Evolutionary conservation across 2,797 vertebrate species (phyloP).

Genomic region (Denticeps clupeoides): DNA sequence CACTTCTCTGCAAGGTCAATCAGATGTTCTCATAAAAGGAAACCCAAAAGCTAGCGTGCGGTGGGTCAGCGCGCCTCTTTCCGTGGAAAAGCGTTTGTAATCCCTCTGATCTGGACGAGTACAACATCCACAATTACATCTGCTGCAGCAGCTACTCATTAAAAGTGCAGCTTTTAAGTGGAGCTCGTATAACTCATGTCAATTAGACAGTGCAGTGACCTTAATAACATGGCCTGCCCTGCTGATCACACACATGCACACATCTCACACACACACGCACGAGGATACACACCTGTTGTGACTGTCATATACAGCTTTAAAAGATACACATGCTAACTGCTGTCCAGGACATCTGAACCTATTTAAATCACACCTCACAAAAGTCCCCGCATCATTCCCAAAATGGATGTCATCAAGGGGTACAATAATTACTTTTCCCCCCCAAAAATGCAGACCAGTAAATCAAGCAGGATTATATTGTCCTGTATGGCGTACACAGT

Average conservation of each 20-base stretch:
- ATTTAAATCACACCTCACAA: too few relatives aligned
- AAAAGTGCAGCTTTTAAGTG: slow-evolving; percentile 28
- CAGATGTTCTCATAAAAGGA: too few relatives aligned
- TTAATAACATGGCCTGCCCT: slow-evolving; percentile 49
- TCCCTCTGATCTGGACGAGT: slow-evolving; percentile 35
- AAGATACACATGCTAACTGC: neutral
- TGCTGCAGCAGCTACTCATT: slow-evolving; percentile 38
- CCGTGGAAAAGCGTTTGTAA: slow-evolving; percentile 31
- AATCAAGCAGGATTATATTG: too few relatives aligned
- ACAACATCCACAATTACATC: slow-evolving; percentile 45
- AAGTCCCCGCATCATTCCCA: too few relatives aligned
- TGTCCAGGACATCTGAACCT: too few relatives aligned
- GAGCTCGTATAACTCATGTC: slow-evolving; percentile 35
- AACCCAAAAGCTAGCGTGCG: slow-evolving; percentile 10
- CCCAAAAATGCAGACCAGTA: too few relatives aligned
- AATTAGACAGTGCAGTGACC: slow-evolving; percentile 37
- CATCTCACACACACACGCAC: neutral
- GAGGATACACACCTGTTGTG: neutral
- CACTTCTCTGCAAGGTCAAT: too few relatives aligned
- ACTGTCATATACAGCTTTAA: neutral
- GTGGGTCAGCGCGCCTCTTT: slow-evolving; percentile 13
- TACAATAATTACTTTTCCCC: too few relatives aligned
- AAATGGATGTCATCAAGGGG: too few relatives aligned
- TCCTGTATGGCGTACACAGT: too few relatives aligned
- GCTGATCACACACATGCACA: neutral